Percentiles rank a stretch among this genome's conserved stretches.
phyloP scores from a whole-genome alignment of 37 sponge, comb jelly and placozoan genomes.

The Chondrosia reniformis region DNA sequence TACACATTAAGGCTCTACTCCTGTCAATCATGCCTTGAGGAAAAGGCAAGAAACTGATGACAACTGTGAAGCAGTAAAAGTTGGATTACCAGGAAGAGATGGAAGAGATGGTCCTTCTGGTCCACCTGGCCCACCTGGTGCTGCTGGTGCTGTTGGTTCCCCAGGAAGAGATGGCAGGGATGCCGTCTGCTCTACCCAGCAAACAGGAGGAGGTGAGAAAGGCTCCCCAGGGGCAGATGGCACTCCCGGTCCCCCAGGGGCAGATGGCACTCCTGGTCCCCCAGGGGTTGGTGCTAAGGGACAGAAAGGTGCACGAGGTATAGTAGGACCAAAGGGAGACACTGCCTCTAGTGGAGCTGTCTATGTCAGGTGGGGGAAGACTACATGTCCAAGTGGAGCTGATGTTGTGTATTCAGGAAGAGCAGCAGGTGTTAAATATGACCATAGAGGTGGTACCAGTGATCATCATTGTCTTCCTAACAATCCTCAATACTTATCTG shows the following conservation, averaged over 20 bases:
- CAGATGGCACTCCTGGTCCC: neutral
- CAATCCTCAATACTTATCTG: slow-evolving; percentile 17
- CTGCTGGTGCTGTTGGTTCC: neutral
- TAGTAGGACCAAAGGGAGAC: neutral
- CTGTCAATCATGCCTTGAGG: no score
- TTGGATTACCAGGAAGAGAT: no score
- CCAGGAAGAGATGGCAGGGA: neutral
- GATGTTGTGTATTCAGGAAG: neutral
- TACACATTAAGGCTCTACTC: no score
- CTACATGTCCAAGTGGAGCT: neutral
- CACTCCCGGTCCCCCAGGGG: neutral
- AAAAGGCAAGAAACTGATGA: no score
- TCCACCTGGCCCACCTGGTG: no score
- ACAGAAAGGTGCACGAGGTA: neutral
- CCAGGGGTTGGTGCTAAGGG: neutral
- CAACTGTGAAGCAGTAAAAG: no score
- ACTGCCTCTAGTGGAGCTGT: neutral
- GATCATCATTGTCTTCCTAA: slow-evolving; percentile 21
- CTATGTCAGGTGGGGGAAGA: slow-evolving; percentile 27
- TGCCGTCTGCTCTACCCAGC: no score
- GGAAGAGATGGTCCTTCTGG: no score
- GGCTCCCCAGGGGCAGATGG: neutral
- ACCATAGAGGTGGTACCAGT: slow-evolving; percentile 11
- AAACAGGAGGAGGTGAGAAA: no score
- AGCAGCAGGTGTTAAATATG: slow-evolving; percentile 2